Percentiles rank a stretch among this genome's conserved stretches.
These are phyloP conservation scores for Parnassius smintheus DNA, from an alignment of 2,888 invertebrate genomes.

Conservation along the genomic window DNA sequence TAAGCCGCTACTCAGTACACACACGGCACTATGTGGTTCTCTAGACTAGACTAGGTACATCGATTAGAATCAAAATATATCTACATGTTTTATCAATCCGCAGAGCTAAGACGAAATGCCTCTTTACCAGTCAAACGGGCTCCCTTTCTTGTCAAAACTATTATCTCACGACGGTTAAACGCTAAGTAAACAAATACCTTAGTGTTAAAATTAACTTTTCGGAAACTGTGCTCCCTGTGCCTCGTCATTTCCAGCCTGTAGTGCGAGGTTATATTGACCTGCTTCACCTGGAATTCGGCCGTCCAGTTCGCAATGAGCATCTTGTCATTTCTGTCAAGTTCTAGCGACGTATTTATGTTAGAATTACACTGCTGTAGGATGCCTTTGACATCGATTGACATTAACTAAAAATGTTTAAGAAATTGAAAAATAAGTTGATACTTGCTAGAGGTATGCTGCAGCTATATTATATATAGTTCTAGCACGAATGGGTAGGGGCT, in stretches of 20 bases:
- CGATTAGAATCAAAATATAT: too few relatives aligned
- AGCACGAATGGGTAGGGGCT: too few relatives aligned
- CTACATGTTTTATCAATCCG: too few relatives aligned
- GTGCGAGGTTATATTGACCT: slow-evolving; percentile 51
- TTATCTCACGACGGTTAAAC: too few relatives aligned
- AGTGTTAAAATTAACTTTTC: slow-evolving; percentile 35
- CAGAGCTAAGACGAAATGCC: too few relatives aligned
- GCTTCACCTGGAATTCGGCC: slow-evolving; percentile 46
- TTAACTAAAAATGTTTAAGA: slow-evolving; percentile 15
- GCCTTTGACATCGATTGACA: slow-evolving; percentile 23
- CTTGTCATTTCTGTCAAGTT: slow-evolving; percentile 42
- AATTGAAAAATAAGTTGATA: too few relatives aligned
- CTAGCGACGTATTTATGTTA: slow-evolving; percentile 39
- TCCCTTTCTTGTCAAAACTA: too few relatives aligned
- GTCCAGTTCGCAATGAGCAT: slow-evolving; percentile 42
- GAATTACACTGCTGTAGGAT: slow-evolving; percentile 31
- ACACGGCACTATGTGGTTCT: too few relatives aligned
- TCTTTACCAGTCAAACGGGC: neutral
- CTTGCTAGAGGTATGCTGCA: too few relatives aligned
- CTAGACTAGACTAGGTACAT: too few relatives aligned
- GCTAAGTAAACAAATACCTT: slow-evolving; percentile 36
- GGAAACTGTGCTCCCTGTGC: slow-evolving; percentile 53
- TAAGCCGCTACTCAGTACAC: too few relatives aligned
- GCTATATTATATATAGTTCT: too few relatives aligned
- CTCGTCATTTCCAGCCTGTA: slow-evolving; percentile 51